Evolutionary conservation across 2,888 invertebrate species (phyloP), one percentile per base, ranked within the genome.

Genomic region (Nymphalis urticae): DNA sequence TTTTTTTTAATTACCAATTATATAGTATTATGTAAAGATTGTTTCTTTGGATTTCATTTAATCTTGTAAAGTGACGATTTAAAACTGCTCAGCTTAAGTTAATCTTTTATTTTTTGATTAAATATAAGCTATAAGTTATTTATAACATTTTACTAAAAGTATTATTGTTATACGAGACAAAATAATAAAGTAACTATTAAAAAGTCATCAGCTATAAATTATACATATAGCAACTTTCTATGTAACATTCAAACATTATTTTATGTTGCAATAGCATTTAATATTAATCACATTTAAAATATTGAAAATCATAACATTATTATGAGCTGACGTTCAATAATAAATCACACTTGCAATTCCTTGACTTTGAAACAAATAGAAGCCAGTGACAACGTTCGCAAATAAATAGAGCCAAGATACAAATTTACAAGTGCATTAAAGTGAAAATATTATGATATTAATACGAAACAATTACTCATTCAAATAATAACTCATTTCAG

Each of bases 401-500:
- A 58, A 58, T 58, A 58, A 58, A 58, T 58, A 58, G 58, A 58
- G 58, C 58, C 58, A 58, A 58, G 58, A 42, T 42, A 58, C 58
- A 13, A 58, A 19, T 58, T 42, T 58, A 58, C 58, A 58, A 58
- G 58, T 48, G 61, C 42, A 66, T 53, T 47, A 32, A 53, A 54
- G 9, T 47, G 42, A 65, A 60, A 60, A 60, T 24, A 21, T 32
- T 13, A 58, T 62, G 24, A 58, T 48, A 62, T 62, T 62, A 58
- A 62, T 62, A 36, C 32, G 56, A 62, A 67, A 51, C 56, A 67
- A 62, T 67, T 58, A 67, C 58, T 67, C 67, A 67, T 58, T 42
- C 42, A 56, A 67, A 51, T 54, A 67, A 62, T 67, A 50, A 67
- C 61, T 67, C 67, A 62, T 62, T 67, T 48, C 62, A 68, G 36